Evolutionary conservation across 2,797 vertebrate genomes (phyloP), one percentile per base, ranked within the genome.

Genomic region (Syngnathus rostellatus): DNA sequence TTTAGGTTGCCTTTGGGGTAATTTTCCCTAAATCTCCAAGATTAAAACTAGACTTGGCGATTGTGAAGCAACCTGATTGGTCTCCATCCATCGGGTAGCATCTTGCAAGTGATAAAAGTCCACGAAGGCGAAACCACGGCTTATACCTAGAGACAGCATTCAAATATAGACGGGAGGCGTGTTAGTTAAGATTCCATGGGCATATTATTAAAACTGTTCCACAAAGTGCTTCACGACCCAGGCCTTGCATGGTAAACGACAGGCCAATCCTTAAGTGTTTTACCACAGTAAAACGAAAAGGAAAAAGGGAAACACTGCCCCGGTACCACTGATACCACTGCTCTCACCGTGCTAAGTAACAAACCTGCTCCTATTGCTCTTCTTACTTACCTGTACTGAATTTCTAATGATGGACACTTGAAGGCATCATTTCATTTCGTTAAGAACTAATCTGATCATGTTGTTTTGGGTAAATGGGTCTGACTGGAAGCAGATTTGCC

Each of bases 91-190:
- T 95, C 96, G 95, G 93, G 97, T 97, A 97, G 97, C 94, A 98
- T 99, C 97, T 98, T 99, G 97, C 97, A 99, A 99, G 97, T 99
- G 97, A 99, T 98, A 98, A 99, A 99, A 99, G 94, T 99, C 97
- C 97, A 99, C 95, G 96, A 99, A 99, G 97, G 97, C 97, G 95
- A 99, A 99, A 97, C 97, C 96, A 94, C 97, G 95, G 97, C 97
- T 99, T 98, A 98, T 96, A 99, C 97, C 97, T 99, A 99, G 97
- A 99, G 96, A 97, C 97, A 98, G 97, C 96, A 99, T 99, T 99
- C 97, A 99, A 95, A 99, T 99, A 99, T 99, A 99, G 96, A 99
- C 95, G 97, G 97, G 95, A 98, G 94, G 97, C 89, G 96, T 97
- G 97, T 99, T 99, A 99, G 97, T 99, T 94, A 94, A 92, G 81